Evolutionary conservation across 2,797 vertebrate species (phyloP).

Genomic region (Galaxias olidus): DNA sequence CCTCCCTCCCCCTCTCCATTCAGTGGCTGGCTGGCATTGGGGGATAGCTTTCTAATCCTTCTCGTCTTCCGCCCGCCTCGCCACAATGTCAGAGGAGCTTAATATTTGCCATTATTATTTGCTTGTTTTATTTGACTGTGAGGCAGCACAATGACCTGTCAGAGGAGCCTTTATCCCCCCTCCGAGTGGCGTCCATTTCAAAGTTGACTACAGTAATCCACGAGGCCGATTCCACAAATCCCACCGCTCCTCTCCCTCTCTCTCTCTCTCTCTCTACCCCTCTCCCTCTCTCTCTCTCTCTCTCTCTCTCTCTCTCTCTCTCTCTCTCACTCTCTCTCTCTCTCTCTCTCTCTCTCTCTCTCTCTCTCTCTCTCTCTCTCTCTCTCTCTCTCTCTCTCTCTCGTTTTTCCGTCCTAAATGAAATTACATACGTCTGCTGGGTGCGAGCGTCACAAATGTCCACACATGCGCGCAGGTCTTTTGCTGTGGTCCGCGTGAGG

Average conservation of each 20-base stretch:
- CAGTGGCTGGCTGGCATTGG: constrained; percentile 43
- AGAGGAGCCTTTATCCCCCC: constrained; percentile 73
- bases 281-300: background rate
- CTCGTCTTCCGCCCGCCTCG: constrained; percentile 72
- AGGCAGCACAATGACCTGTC: constrained; percentile 79
- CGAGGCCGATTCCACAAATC: constrained; percentile 82
- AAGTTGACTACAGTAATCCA: constrained; percentile 83
- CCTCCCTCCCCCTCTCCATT: constrained; percentile 20
- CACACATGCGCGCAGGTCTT: constrained; percentile 60
- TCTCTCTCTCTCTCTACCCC: constrained; percentile 25
- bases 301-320: constrained; percentile 11
- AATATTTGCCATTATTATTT: constrained; percentile 85
- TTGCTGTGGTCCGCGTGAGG: constrained; percentile 64
- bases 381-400: constrained; percentile 21
- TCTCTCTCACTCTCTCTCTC: background rate
- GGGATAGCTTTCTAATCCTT: constrained; percentile 74
- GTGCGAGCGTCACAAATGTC: constrained; percentile 78
- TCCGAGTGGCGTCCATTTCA: constrained; percentile 77
- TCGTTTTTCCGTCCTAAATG: constrained; percentile 64
- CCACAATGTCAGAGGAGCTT: constrained; percentile 83
- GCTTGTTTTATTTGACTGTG: constrained; percentile 82
- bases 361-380: background rate
- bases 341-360: constrained; percentile 38
- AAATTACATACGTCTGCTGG: constrained; percentile 89
- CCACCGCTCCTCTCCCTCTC: constrained; percentile 71